Percentiles rank a stretch among this genome's conserved stretches.
Conservation (phyloP, 2,888 invertebrate genomes). For the Muschampia plurimacula region DNA sequence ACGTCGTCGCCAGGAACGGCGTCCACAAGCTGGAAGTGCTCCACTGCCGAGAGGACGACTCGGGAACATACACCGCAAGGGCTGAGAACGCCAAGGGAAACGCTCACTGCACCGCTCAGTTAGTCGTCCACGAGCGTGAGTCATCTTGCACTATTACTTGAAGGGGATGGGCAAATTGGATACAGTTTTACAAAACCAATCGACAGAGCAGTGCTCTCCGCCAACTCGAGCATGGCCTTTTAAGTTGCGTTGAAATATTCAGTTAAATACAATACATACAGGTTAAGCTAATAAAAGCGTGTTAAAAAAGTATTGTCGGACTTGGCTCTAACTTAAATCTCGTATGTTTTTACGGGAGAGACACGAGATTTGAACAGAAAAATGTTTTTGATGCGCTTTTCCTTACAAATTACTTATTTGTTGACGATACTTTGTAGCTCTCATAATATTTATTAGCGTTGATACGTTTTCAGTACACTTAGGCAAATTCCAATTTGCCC, state of each 20-base stretch:
- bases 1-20: constrained; percentile 84
- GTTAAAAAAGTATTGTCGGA: too few species aligned
- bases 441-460: not conserved
- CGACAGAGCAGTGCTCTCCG: too few species aligned
- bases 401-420: too few species aligned
- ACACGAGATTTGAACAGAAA: too few species aligned
- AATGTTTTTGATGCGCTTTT: too few species aligned
- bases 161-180: constrained; percentile 43
- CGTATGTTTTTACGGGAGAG: too few species aligned
- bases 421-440: too few species aligned
- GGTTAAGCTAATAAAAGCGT: too few species aligned
- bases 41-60: constrained; percentile 91
- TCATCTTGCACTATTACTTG: constrained; percentile 47
- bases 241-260: too few species aligned
- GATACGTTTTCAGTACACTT: not conserved
- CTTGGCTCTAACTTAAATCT: too few species aligned
- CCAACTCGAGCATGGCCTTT: too few species aligned
- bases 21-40: constrained; percentile 90
- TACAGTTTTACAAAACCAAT: not conserved
- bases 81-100: constrained; percentile 93
- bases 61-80: constrained; percentile 96
- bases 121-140: constrained; percentile 94
- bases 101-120: constrained; percentile 94
- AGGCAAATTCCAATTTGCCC: constrained; percentile 19
- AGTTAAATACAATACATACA: too few species aligned